Conservation (phyloP, 2,888 invertebrate genomes). For the Allolobophora icterica region DNA sequence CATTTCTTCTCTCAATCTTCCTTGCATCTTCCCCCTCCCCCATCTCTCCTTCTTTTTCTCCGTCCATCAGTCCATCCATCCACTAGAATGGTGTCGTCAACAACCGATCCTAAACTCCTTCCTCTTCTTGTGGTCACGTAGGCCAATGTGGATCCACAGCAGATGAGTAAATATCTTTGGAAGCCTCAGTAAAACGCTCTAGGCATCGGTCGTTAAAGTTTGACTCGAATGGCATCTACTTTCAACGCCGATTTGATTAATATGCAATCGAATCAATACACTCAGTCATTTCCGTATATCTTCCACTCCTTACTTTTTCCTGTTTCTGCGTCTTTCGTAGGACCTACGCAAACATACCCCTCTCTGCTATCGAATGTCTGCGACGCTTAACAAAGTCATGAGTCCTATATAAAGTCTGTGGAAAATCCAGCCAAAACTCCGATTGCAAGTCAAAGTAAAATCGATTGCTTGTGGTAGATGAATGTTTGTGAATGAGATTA, state of each 20-base stretch:
- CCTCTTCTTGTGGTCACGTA: neutral
- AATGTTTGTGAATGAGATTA: neutral
- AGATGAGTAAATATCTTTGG: neutral
- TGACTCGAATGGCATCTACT: neutral
- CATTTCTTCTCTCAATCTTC: neutral
- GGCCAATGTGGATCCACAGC: neutral
- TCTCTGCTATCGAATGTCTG: neutral
- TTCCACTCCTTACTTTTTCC: too few relatives aligned
- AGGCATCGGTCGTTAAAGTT: neutral
- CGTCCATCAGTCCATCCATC: neutral
- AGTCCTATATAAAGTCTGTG: neutral
- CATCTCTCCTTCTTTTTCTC: neutral
- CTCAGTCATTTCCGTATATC: neutral
- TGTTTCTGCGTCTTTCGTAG: neutral
- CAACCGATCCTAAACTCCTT: neutral
- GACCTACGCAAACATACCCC: neutral
- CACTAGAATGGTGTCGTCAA: neutral
- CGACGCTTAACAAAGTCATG: neutral
- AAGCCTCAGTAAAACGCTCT: too few relatives aligned
- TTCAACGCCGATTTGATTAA: slow-evolving; percentile 2
- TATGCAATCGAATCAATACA: neutral
- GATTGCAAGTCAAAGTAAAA: neutral
- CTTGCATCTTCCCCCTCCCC: neutral
- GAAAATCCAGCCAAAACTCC: neutral
- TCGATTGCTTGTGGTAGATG: neutral